Evolutionary conservation across 35 echinoderm and acorn worm species (phyloP).

Genomic region (Lytechinus variegatus): DNA sequence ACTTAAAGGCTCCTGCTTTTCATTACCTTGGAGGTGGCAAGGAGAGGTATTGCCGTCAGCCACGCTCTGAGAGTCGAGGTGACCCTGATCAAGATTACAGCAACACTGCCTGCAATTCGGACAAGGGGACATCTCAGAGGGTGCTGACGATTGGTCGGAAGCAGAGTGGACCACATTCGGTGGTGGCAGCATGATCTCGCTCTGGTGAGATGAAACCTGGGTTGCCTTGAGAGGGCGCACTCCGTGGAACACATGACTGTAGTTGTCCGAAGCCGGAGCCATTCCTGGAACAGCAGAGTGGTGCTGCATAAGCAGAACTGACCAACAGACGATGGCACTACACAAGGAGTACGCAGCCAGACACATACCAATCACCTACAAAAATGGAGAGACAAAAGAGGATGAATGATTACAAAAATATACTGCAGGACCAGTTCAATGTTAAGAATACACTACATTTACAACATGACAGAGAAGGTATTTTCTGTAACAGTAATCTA

Average conservation of each 20-base stretch:
- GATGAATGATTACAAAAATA: too few relatives aligned
- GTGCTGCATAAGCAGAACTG: constrained; percentile 20
- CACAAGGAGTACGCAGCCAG: constrained; percentile 40
- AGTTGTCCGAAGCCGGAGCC: background rate
- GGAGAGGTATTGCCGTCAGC: background rate
- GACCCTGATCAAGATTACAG: background rate
- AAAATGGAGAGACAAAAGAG: background rate
- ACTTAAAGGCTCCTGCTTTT: too few relatives aligned
- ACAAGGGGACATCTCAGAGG: background rate
- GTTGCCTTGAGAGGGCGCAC: constrained; percentile 17
- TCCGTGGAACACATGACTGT: constrained; percentile 23
- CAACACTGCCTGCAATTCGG: constrained; percentile 4
- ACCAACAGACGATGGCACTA: constrained; percentile 34
- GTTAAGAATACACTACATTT: too few relatives aligned
- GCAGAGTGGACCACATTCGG: background rate
- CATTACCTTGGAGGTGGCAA: background rate
- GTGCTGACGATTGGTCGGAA: background rate
- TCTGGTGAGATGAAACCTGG: constrained; percentile 32
- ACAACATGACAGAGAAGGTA: too few relatives aligned
- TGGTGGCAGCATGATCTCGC: constrained; percentile 25
- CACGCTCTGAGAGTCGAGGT: background rate
- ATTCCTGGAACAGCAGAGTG: background rate
- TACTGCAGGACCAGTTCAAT: too few relatives aligned
- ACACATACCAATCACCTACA: constrained; percentile 13
- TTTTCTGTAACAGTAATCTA: too few relatives aligned